Evolutionary conservation across 2,113 vertebrate species (phyloP), one percentile per base, ranked within the genome.

Genomic region (Ailuropoda melanoleuca): DNA sequence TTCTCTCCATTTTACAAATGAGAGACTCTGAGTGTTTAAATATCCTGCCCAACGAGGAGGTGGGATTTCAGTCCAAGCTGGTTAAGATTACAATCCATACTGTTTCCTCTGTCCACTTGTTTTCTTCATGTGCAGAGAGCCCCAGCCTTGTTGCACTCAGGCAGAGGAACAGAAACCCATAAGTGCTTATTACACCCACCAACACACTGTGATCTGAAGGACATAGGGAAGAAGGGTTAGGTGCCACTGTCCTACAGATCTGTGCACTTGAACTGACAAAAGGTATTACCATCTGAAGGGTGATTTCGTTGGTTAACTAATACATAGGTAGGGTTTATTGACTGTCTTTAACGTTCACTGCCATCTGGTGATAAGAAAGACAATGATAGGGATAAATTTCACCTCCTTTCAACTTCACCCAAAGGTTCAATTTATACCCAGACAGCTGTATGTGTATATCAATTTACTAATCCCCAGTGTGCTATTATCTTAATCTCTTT

Each of bases 151-250:
- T 39, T 18, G 46, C 21, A 2, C n/a, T 70, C 58, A 46, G 13
- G 15, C 21, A 5, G 23, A 90, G 55, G 24, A 13, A 21, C 0
- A 58, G 24, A 56, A 23, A 43, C 19, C 24, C 15, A 0, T 2
- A 24, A 1, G 6, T 13, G 12, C 9, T 4, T 39, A n/a, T 18
- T 0, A 62, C 24, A 85, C n/a, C 56, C 31, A 6, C 29, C 50
- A 15, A 21, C 9, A 4, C 6, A 11, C 34, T 4, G 14, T 3
- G 31, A 81, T 29, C 21, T 26, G 50, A 95, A 87, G 43, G 46
- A 34, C n/a, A 8, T 0, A 1, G 19, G 29, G 24, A 39, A 29
- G 26, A 55, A 60, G 1, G 13, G 4, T 24, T 18, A n/a, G 15
- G 26, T 64, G 17, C 55, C 96, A 58, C 1, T 12, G n/a, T 18